Evolutionary conservation across 2,113 vertebrate species (phyloP).

Genomic region (Hippocampus abdominalis): DNA sequence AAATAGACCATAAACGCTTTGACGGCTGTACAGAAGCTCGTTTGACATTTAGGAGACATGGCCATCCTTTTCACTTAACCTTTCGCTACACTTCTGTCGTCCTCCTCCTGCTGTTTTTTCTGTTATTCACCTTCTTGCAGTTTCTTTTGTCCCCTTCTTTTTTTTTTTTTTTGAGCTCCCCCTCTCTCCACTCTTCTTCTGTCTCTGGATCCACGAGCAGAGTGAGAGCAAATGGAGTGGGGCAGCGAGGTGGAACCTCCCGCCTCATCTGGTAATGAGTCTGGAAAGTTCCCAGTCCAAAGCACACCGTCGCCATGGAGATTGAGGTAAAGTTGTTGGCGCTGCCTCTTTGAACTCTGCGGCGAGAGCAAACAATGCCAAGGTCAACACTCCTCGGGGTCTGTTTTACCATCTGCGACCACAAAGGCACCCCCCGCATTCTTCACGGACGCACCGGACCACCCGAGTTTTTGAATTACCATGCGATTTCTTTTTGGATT

Average conservation of each 20-base stretch:
- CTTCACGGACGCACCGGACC: constrained; percentile 29
- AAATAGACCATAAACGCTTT: constrained; percentile 32
- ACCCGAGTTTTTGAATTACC: constrained; percentile 29
- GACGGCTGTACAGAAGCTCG: constrained; percentile 20
- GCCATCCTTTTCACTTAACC: constrained; percentile 43
- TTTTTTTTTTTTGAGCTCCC: neutral
- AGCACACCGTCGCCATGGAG: constrained; percentile 54
- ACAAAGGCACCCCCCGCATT: constrained; percentile 23
- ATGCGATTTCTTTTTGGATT: constrained; percentile 18
- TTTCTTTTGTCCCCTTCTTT: constrained; percentile 14
- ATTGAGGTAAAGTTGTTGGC: constrained; percentile 46
- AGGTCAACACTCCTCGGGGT: constrained; percentile 40
- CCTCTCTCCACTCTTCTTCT: constrained; percentile 12
- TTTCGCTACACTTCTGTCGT: constrained; percentile 28
- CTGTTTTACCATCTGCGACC: constrained; percentile 39
- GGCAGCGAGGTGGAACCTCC: constrained; percentile 42
- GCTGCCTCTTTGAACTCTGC: constrained; percentile 43
- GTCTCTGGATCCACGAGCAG: constrained; percentile 26
- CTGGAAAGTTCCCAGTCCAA: constrained; percentile 58
- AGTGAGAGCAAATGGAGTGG: constrained; percentile 46
- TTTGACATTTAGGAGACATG: constrained; percentile 53
- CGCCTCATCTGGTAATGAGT: constrained; percentile 56
- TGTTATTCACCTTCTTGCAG: constrained; percentile 26
- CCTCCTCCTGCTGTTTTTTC: constrained; percentile 20
- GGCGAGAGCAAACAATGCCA: constrained; percentile 50